Evolutionary conservation across 2,113 vertebrate genomes (phyloP).

Genomic region (Seriola aureovittata): DNA sequence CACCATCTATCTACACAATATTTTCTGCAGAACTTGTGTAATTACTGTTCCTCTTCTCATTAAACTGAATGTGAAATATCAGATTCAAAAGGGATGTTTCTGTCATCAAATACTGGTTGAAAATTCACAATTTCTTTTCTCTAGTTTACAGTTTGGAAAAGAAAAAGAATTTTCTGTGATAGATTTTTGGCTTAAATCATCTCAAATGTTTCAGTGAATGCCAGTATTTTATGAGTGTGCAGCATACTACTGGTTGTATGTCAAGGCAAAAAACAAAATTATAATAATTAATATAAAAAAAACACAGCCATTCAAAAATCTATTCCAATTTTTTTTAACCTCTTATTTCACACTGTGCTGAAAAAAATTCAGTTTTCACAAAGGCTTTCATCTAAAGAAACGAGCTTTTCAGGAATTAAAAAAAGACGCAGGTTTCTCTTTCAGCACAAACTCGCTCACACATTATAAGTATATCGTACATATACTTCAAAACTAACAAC

Average conservation of each 20-base stretch:
- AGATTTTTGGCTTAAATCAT: neutral
- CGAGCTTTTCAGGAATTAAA: conserved; percentile 30
- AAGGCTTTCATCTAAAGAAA: conserved; percentile 29
- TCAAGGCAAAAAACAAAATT: neutral
- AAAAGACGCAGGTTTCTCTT: conserved; percentile 1
- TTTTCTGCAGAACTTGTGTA: conserved; percentile 2
- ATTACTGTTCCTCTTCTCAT: neutral
- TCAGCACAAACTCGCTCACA: neutral
- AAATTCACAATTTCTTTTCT: conserved; percentile 12
- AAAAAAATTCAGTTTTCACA: conserved; percentile 4
- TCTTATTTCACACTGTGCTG: conserved; percentile 4
- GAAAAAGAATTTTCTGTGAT: neutral
- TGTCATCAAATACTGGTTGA: neutral
- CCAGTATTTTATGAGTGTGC: neutral
- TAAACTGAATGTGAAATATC: neutral
- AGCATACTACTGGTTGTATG: neutral
- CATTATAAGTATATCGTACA: neutral
- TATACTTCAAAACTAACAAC: neutral
- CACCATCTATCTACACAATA: neutral
- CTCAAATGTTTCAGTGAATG: neutral
- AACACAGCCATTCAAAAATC: conserved; percentile 8
- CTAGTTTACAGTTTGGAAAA: neutral
- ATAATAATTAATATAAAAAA: neutral
- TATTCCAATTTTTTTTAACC: neutral
- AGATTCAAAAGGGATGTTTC: neutral